These are phyloP conservation scores for Pelecanoides urinatrix DNA, from an alignment of 2,113 vertebrate genomes.

Conservation along the genomic window DNA sequence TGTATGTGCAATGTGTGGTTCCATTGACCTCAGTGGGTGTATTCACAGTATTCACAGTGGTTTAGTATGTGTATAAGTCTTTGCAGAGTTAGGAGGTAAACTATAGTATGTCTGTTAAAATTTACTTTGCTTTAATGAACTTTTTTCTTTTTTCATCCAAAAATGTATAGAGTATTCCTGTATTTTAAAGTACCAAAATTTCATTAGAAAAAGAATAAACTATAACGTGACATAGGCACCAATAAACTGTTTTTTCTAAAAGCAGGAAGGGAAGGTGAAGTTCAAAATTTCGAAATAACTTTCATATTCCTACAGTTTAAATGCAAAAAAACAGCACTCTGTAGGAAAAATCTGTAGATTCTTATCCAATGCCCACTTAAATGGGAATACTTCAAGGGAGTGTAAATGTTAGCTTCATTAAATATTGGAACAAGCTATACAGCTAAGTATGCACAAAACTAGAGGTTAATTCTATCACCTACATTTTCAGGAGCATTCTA, in stretches of 20 bases:
- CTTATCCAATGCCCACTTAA: not conserved
- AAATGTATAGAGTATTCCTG: not conserved
- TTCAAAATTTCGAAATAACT: not conserved
- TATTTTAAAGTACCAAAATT: not conserved
- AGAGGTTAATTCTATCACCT: not conserved
- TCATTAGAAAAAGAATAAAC: not conserved
- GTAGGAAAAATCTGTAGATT: not conserved
- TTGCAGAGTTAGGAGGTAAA: not conserved
- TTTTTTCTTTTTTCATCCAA: not conserved
- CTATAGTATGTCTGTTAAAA: not conserved
- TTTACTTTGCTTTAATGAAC: not conserved
- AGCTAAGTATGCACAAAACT: not conserved
- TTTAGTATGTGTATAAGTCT: not conserved
- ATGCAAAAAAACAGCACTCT: not conserved
- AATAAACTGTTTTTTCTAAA: not conserved
- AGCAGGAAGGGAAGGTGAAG: not conserved
- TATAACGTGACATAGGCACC: not conserved
- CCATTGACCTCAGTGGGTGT: not conserved
- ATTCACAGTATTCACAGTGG: not conserved
- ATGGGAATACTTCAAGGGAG: not conserved
- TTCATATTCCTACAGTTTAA: not conserved
- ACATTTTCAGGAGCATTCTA: not conserved
- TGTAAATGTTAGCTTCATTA: not conserved
- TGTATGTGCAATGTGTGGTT: not conserved
- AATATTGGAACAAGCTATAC: not conserved